Evolutionary conservation across 2,113 vertebrate genomes (phyloP).

Genomic region (Addax nasomaculatus): DNA sequence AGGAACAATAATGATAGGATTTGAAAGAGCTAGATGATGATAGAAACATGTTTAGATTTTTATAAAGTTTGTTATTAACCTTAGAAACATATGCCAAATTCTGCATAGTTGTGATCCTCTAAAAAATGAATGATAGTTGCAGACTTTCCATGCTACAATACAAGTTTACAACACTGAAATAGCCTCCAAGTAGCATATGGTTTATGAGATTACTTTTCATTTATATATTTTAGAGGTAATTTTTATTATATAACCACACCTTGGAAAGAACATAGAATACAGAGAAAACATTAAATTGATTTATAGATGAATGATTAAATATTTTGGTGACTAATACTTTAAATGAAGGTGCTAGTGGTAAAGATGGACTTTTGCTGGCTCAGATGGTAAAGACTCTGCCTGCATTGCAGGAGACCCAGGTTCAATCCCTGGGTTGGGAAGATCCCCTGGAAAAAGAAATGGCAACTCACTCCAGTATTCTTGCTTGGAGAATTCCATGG

Average conservation of each 20-base stretch:
- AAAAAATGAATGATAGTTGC: background rate
- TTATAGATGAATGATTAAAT: background rate
- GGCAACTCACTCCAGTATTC: background rate
- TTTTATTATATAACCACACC: background rate
- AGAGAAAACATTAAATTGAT: background rate
- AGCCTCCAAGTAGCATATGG: background rate
- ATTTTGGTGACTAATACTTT: background rate
- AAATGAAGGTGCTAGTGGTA: background rate
- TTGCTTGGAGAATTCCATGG: background rate
- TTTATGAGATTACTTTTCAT: slow-evolving; percentile 27
- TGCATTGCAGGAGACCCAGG: background rate
- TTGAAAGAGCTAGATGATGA: background rate
- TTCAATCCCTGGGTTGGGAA: background rate
- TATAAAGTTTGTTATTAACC: background rate
- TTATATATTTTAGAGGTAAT: background rate
- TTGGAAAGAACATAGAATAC: background rate
- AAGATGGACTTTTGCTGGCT: background rate
- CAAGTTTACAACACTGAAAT: background rate
- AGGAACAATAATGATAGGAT: background rate
- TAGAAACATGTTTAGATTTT: background rate
- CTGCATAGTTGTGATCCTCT: background rate
- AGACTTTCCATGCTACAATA: background rate
- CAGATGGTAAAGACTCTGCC: background rate
- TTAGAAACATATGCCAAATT: background rate
- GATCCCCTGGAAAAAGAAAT: background rate